A percentile compares a stretch with the other conserved stretches of the same genome.
phyloP scores from a whole-genome alignment of 2,113 vertebrate species.

The Mandrillus leucophaeus region DNA sequence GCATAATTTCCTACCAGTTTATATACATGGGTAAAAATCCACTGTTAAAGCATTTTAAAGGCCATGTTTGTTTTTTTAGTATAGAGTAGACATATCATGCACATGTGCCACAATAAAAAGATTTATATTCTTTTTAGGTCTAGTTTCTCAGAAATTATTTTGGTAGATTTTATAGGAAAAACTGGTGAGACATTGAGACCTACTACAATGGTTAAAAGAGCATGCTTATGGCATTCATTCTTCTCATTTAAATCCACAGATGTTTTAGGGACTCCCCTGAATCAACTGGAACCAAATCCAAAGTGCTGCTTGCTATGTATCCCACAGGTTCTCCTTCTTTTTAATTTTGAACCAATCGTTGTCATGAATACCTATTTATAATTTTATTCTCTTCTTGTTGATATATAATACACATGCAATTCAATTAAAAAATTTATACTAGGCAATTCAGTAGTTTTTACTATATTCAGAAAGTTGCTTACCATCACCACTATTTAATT shows the following conservation, averaged over 20 bases:
- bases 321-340: not conserved
- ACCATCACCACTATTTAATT: not conserved
- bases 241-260: not conserved
- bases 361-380: not conserved
- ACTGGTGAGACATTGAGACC: not conserved
- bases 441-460: not conserved
- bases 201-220: not conserved
- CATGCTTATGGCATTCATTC: not conserved
- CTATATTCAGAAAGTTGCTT: not conserved
- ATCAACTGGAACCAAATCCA: not conserved
- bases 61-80: not conserved
- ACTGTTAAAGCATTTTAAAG: not conserved
- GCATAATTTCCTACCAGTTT: not conserved
- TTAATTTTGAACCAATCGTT: not conserved
- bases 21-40: not conserved
- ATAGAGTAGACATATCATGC: not conserved
- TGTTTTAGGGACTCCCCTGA: not conserved
- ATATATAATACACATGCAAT: not conserved
- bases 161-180: not conserved
- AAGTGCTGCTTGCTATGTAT: not conserved
- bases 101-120: not conserved
- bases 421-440: not conserved
- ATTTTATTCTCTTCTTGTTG: not conserved
- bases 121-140: not conserved
- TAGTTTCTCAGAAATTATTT: not conserved